Conservation (phyloP, 2,113 vertebrate species). For the Microcebus griseorufus region DNA sequence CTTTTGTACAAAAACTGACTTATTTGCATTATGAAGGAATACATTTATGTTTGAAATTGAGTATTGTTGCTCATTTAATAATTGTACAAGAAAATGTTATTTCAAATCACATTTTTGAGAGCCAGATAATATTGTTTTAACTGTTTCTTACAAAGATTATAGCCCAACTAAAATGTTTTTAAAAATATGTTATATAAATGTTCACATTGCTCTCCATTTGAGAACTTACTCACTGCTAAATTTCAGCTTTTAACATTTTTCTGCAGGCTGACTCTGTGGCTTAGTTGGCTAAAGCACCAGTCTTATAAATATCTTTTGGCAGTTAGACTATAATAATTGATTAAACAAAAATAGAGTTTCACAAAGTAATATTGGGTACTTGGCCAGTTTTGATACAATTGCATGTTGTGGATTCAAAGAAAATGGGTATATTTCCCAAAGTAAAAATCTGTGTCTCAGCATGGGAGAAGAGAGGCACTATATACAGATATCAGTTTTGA, state of each 20-base stretch:
- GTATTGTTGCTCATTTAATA: neutral
- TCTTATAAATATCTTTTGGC: neutral
- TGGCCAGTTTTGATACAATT: neutral
- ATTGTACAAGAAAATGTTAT: neutral
- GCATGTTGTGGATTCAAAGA: neutral
- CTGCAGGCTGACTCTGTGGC: neutral
- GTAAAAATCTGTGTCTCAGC: neutral
- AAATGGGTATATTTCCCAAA: neutral
- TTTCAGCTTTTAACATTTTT: neutral
- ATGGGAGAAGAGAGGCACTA: neutral
- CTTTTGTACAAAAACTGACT: neutral
- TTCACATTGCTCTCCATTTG: neutral
- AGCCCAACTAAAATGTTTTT: neutral
- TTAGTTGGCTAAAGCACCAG: too few relatives aligned
- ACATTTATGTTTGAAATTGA: neutral
- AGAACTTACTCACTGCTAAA: neutral
- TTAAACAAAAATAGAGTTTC: constrained; percentile 29
- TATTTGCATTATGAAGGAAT: neutral
- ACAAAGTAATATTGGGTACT: neutral
- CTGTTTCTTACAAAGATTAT: neutral
- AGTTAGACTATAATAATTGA: neutral
- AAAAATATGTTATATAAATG: neutral
- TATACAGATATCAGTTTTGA: neutral
- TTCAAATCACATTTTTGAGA: neutral
- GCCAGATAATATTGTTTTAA: neutral